phyloP scores from a whole-genome alignment of 2,888 invertebrate genomes.

The Disparrhopalites patrizii region DNA sequence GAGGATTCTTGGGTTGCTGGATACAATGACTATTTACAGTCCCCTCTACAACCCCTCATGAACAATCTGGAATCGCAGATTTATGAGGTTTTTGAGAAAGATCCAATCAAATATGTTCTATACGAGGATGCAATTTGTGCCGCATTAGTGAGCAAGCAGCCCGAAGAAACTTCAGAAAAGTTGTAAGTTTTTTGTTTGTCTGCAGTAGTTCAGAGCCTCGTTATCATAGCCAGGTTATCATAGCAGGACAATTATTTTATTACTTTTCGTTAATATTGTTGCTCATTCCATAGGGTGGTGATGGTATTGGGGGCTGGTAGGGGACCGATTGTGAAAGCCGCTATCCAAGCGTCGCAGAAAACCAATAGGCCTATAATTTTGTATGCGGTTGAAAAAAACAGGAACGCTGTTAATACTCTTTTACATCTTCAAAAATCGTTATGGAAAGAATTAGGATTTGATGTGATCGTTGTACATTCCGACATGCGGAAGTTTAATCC shows the following conservation, averaged over 20 bases:
- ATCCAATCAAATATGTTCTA: constrained; percentile 88
- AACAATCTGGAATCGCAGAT: constrained; percentile 94
- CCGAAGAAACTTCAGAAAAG: constrained; percentile 55
- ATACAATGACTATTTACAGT: constrained; percentile 89
- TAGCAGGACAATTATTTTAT: background rate
- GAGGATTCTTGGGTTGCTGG: constrained; percentile 55
- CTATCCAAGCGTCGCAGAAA: constrained; percentile 57
- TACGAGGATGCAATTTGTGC: constrained; percentile 78
- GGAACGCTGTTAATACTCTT: constrained; percentile 80
- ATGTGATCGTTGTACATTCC: constrained; percentile 72
- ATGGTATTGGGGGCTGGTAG: constrained; percentile 94
- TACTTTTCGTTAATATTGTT: background rate
- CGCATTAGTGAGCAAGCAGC: constrained; percentile 64
- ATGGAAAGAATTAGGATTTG: constrained; percentile 56
- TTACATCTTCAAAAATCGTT: constrained; percentile 42
- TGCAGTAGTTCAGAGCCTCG: background rate
- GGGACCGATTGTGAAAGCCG: constrained; percentile 88
- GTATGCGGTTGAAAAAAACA: constrained; percentile 97
- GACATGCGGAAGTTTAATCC: constrained; percentile 83
- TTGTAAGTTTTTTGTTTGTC: constrained; percentile 54
- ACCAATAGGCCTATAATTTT: constrained; percentile 67
- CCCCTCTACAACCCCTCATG: constrained; percentile 85
- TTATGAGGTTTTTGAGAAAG: constrained; percentile 97
- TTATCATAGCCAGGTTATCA: no score
- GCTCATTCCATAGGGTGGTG: constrained; percentile 56